A percentile compares a stretch with the other conserved stretches of the same genome.
Evolutionary conservation across 2,113 vertebrate genomes (phyloP).

Genomic region (Hypanus sabinus): DNA sequence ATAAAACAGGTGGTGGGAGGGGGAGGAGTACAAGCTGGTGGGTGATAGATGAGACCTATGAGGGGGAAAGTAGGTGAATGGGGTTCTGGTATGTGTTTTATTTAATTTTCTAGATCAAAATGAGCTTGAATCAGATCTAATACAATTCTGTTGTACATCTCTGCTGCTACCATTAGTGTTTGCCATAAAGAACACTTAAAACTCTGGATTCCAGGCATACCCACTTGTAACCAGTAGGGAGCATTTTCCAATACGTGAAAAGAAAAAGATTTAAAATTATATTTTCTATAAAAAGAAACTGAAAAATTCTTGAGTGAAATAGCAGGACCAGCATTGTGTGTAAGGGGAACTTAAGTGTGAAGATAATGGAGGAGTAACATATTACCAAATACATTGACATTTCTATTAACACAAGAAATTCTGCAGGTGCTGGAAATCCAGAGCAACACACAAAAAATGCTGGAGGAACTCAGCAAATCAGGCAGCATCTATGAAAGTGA

Average conservation of each 20-base stretch:
- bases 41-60: no score
- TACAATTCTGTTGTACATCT: neutral
- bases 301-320: neutral
- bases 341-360: neutral
- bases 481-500: no score
- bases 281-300: neutral
- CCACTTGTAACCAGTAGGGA: neutral
- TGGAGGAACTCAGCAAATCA: no score
- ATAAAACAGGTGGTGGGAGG: no score
- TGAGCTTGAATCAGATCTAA: neutral
- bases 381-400: no score
- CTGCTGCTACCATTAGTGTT: neutral
- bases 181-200: no score
- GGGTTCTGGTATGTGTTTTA: neutral
- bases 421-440: no score
- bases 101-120: neutral
- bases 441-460: no score
- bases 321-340: neutral
- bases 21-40: no score
- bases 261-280: neutral
- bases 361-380: no score
- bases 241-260: neutral
- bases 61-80: no score
- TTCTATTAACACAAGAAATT: no score
- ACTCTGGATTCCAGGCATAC: neutral